phyloP scores from a whole-genome alignment of 2,113 vertebrate genomes.

The Osmerus mordax region DNA sequence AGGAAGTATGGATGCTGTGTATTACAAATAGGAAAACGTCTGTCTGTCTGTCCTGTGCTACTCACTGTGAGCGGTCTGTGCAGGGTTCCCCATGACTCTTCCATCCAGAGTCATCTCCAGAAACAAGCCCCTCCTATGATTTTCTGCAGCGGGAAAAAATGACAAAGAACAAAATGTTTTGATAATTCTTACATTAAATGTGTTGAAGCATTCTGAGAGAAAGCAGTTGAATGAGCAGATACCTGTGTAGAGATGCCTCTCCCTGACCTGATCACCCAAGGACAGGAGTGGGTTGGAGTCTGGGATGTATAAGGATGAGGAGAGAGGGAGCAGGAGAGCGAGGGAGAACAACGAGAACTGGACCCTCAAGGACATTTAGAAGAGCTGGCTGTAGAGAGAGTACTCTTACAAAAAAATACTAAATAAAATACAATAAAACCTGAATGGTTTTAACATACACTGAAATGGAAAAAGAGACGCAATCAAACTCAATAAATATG shows the following conservation, averaged over 20 bases:
- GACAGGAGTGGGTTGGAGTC: conserved; percentile 63
- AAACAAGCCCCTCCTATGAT: conserved; percentile 63
- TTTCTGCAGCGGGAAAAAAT: conserved; percentile 47
- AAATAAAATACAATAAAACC: background rate
- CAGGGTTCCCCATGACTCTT: conserved; percentile 56
- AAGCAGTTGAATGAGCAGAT: conserved; percentile 12
- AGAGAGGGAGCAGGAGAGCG: conserved; percentile 42
- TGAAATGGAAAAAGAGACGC: background rate
- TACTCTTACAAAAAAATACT: background rate
- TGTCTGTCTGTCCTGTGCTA: background rate
- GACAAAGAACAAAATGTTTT: background rate
- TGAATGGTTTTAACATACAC: background rate
- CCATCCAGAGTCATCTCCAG: conserved; percentile 67
- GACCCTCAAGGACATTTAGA: conserved; percentile 50
- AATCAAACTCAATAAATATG: background rate
- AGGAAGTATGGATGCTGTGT: background rate
- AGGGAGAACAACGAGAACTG: conserved; percentile 10
- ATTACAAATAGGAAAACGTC: background rate
- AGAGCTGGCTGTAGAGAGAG: background rate
- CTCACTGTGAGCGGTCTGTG: conserved; percentile 60
- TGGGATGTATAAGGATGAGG: conserved; percentile 55
- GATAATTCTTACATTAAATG: background rate
- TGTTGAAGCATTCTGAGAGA: background rate
- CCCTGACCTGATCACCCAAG: conserved; percentile 61
- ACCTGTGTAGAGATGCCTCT: conserved; percentile 74